Base-by-base conservation (phyloP, 2,113 vertebrate genomes). In the Serilophus lunatus region DNA sequence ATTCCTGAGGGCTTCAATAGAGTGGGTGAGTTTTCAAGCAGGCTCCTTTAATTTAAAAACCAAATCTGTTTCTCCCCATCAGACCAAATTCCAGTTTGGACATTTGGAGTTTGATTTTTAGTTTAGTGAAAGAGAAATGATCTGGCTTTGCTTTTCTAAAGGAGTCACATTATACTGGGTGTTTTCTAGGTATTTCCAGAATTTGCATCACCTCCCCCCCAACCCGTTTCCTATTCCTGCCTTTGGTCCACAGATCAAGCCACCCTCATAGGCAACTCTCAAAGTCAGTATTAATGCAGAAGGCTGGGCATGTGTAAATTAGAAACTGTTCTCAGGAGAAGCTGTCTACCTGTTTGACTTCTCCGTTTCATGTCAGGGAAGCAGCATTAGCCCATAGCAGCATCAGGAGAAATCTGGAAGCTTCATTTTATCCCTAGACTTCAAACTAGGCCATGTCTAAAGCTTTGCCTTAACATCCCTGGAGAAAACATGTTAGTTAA, bases 371-470 rank as follows among this genome's bases (percentile, higher is more conserved):
- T 12, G 70, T 54, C 38, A 54, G 9, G 29, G 49, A 84, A 84
- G 95, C 88, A 50, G 69, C n/a, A 64, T 47, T 17, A 94, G 64
- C 95, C 91, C 72, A 31, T 1, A 96, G 94, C 96, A 96, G 95
- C 96, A 95, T 54, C 85, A 88, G 86, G 94, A 96, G 80, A 94
- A 95, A 90, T 88, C 38, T 49, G 75, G 94, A 74, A 90, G 78
- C 86, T 86, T 95, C 69, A 35, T 49, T 95, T 83, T 42, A 80
- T 74, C 93, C 89, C 86, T 85, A 36, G 76, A 94, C 86, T 93
- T 82, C 96, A 90, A 87, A 82, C 78, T 78, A 95, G 82, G 95
- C 90, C 92, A 77, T 36, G 86, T 95, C 94, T 95, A 92, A 94
- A 88, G 91, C 90, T 94, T 69, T 93, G 63, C 82, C 90, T 96